Conservation (phyloP, 2,888 invertebrate species). For the Hyposoter dolosus region DNA sequence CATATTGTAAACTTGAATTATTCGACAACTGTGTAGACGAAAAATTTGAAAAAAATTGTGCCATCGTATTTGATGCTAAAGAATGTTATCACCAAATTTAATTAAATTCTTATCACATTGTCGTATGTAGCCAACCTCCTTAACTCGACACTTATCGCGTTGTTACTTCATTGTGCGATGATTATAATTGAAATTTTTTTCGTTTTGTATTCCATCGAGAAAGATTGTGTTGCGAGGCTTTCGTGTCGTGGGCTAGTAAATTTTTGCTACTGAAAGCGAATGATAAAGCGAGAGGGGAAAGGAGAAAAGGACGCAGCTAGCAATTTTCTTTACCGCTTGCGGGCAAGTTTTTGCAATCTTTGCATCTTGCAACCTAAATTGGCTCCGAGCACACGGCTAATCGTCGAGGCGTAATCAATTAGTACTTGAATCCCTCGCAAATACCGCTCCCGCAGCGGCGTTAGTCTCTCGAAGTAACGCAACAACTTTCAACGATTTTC, state of each 20-base stretch:
- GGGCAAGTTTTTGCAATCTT: constrained; percentile 77
- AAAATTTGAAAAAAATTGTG: too few relatives aligned
- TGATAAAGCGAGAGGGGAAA: constrained; percentile 31
- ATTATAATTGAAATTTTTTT: constrained; percentile 25
- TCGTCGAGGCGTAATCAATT: constrained; percentile 81
- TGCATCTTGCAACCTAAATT: constrained; percentile 80
- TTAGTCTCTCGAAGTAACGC: constrained; percentile 37
- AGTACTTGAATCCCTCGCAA: constrained; percentile 63
- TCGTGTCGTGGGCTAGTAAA: constrained; percentile 67
- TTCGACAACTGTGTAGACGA: too few relatives aligned
- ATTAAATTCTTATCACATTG: too few relatives aligned
- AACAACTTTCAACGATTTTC: constrained; percentile 9
- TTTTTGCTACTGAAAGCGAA: constrained; percentile 61
- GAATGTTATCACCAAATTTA: too few relatives aligned
- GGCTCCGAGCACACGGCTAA: constrained; percentile 76
- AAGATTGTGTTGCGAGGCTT: constrained; percentile 56
- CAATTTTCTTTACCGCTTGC: constrained; percentile 76
- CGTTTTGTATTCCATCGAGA: constrained; percentile 63
- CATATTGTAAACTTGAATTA: too few relatives aligned
- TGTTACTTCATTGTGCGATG: constrained; percentile 20
- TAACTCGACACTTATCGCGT: not conserved
- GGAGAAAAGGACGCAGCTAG: constrained; percentile 68
- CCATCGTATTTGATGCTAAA: too few relatives aligned
- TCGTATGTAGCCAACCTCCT: too few relatives aligned
- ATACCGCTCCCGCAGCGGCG: constrained; percentile 1